Base-by-base conservation (phyloP, 2,113 vertebrate genomes). In the Heterotis niloticus region DNA sequence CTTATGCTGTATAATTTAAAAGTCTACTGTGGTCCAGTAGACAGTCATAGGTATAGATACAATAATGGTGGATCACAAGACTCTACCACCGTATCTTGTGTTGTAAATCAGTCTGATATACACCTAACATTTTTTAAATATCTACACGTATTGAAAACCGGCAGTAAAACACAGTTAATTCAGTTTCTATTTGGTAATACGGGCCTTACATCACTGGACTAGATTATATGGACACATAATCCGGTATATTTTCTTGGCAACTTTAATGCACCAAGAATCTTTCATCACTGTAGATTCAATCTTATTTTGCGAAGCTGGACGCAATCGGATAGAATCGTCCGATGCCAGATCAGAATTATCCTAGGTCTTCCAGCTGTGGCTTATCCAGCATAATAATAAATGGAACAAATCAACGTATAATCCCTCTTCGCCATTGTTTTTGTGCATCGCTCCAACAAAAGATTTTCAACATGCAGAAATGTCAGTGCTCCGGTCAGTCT, bases 331-430 rank as follows among this genome's bases (percentile, higher is more conserved):
- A 77, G 86, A 87, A 85, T 86, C 83, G 82, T 88, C 84, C 85
- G 87, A 84, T 89, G 87, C 88, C 88, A 91, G 91, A 90, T 87
- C 86, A 79, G 85, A 85, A 86, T 84, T 87, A 78, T 84, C 76
- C 80, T 86, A 85, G 89, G 81, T 86, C 88, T 84, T 90, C 88
- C 91, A 92, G 88, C 90, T 89, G 88, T 87, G 88, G 88, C 88
- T 91, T 91, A 90, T 92, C 90, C 87, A 86, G 88, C 85, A 88
- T 91, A 89, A 91, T 90, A 90, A 87, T 92, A 90, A 44, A 90
- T 88, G 86, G 87, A 88, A 90, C 88, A 90, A 90, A 91, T 91
- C 86, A 85, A 82, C 69, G 82, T 75, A 78, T 92, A 92, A 91
- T 92, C 90, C 92, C 85, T 87, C 84, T 80, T 88, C 85, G 81